Evolutionary conservation across 1,140 invertebrate species (phyloP).

Genomic region (Muscidifurax raptorellus): DNA sequence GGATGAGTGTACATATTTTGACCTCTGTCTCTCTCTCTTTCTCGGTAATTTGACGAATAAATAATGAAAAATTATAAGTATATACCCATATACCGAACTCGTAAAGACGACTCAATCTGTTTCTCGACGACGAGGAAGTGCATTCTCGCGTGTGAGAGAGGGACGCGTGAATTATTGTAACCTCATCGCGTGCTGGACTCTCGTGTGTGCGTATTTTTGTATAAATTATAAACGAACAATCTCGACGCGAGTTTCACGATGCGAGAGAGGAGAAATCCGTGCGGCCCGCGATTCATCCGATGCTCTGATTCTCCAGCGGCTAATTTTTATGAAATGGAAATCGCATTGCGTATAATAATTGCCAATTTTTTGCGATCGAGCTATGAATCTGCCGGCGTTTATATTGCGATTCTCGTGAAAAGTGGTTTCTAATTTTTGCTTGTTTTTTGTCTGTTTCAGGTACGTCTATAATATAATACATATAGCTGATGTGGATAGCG

Average conservation of each 20-base stretch:
- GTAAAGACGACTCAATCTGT: background rate
- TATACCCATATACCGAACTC: background rate
- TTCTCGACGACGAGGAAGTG: background rate
- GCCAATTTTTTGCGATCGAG: background rate
- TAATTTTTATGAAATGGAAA: background rate
- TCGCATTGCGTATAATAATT: too few relatives aligned
- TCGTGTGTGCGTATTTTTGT: background rate
- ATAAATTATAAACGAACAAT: background rate
- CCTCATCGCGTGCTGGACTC: background rate
- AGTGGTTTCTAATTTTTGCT: background rate
- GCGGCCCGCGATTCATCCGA: too few relatives aligned
- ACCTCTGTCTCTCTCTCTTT: too few relatives aligned
- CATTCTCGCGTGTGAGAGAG: too few relatives aligned
- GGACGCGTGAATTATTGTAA: too few relatives aligned
- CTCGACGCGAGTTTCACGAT: background rate
- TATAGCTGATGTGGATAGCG: background rate
- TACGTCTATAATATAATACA: too few relatives aligned
- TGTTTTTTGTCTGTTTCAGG: slow-evolving; percentile 7
- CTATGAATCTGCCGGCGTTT: background rate
- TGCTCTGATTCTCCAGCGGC: background rate
- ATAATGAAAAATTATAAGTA: too few relatives aligned
- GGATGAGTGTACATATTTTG: too few relatives aligned
- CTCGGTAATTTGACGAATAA: too few relatives aligned
- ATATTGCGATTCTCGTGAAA: background rate
- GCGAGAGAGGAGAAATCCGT: background rate